Percentiles rank a stretch among this genome's conserved stretches.
Conservation (phyloP, 2,797 vertebrate species). For the Alca torda region DNA sequence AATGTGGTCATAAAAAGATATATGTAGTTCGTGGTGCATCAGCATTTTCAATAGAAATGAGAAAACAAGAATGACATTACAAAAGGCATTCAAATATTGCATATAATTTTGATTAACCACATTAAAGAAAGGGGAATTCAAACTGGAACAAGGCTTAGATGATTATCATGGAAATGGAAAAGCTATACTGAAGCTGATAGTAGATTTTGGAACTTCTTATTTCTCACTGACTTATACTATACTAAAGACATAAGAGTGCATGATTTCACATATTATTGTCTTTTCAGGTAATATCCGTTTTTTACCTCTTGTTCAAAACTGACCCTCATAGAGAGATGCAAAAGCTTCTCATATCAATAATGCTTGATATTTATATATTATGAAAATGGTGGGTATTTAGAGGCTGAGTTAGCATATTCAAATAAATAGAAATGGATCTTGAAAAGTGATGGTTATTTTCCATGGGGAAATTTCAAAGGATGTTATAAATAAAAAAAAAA, state of each 20-base stretch:
- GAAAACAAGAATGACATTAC: background rate
- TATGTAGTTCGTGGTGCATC: fast-evolving
- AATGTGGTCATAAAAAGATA: background rate
- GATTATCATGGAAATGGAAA: background rate
- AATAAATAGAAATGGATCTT: background rate
- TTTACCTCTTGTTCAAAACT: background rate
- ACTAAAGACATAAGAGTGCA: background rate
- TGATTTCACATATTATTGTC: background rate
- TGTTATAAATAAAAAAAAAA: background rate
- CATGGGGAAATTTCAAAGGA: background rate
- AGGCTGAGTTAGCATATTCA: background rate
- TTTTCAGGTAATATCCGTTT: background rate
- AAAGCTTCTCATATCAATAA: background rate
- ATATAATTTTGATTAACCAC: background rate
- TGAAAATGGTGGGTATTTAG: background rate
- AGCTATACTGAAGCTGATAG: background rate
- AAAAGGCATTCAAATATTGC: background rate
- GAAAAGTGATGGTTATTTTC: background rate
- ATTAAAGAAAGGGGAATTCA: background rate
- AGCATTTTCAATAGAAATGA: background rate
- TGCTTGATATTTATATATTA: fast-evolving
- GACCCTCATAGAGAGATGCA: background rate
- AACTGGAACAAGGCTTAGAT: background rate
- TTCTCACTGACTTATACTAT: background rate
- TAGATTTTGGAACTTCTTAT: background rate